Conservation (phyloP, 2,797 vertebrate species). For the Phrynocephalus vlangalii region DNA sequence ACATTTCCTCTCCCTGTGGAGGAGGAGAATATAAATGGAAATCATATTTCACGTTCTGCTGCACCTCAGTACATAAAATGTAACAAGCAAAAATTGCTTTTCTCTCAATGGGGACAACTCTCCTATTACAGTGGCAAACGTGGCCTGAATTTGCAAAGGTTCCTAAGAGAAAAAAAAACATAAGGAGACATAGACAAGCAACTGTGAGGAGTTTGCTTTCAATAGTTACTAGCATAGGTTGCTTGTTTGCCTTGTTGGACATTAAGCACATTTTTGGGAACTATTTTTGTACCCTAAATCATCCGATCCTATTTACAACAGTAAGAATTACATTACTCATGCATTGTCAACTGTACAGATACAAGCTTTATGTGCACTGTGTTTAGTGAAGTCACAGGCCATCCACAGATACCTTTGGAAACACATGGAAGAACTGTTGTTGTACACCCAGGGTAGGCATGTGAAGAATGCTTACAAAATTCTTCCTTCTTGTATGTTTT, state of each 20-base stretch:
- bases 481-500: too few relatives aligned
- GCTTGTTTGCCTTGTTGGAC: background rate
- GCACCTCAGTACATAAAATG: background rate
- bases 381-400: background rate
- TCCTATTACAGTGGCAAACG: background rate
- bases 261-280: background rate
- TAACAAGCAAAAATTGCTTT: background rate
- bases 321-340: background rate
- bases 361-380: background rate
- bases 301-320: too few relatives aligned
- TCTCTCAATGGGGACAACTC: background rate
- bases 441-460: too few relatives aligned
- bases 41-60: constrained; percentile 8
- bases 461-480: too few relatives aligned
- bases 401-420: background rate
- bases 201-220: background rate
- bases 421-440: background rate
- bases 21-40: constrained; percentile 18
- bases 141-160: background rate
- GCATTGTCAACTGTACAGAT: background rate
- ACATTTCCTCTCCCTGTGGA: constrained; percentile 9
- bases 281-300: background rate
- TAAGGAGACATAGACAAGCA: background rate
- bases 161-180: background rate
- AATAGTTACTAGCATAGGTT: background rate